phyloP scores from a whole-genome alignment of 2,888 invertebrate species.

The Sarcophaga carnaria region DNA sequence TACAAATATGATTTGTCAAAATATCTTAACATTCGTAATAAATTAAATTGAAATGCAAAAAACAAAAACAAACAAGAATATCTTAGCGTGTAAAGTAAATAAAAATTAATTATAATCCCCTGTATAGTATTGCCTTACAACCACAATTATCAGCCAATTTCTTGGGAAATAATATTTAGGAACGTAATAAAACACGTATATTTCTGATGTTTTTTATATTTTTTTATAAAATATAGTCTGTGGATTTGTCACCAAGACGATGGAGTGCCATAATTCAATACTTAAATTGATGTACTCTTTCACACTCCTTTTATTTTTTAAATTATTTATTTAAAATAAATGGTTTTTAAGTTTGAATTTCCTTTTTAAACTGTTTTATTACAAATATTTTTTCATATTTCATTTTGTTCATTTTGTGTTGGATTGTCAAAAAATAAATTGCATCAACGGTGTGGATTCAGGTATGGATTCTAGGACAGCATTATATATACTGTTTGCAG shows the following conservation, averaged over 20 bases:
- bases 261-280: neutral
- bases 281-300: neutral
- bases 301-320: neutral
- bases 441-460: too few relatives aligned
- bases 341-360: too few relatives aligned
- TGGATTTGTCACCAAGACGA: neutral
- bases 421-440: too few relatives aligned
- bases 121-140: neutral
- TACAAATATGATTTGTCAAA: slow-evolving; percentile 61
- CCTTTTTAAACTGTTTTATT: too few relatives aligned
- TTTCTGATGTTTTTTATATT: too few relatives aligned
- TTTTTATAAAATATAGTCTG: neutral
- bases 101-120: neutral
- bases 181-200: neutral
- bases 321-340: too few relatives aligned
- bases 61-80: neutral
- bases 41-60: slow-evolving; percentile 50
- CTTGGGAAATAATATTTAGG: neutral
- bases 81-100: neutral
- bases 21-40: slow-evolving; percentile 49
- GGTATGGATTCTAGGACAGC: too few relatives aligned
- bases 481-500: too few relatives aligned
- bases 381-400: too few relatives aligned
- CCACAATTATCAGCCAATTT: neutral
- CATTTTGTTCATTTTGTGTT: too few relatives aligned